These are phyloP conservation scores for Hoplodrina ambigua DNA, from an alignment of 2,888 invertebrate genomes.

Conservation along the genomic window DNA sequence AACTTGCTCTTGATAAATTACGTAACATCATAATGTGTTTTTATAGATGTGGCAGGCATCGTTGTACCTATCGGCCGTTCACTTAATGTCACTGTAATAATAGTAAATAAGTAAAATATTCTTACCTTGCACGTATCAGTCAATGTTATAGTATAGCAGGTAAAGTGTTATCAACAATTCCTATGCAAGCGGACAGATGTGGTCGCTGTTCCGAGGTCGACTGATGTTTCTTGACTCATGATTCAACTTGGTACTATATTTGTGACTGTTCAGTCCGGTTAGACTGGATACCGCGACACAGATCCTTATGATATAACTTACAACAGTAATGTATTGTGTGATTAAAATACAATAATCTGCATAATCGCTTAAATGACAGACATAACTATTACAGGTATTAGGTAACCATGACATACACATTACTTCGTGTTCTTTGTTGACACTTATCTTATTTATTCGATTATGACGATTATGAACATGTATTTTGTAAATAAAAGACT, in stretches of 20 bases:
- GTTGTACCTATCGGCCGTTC: not conserved
- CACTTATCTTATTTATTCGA: no score
- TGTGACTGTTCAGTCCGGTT: not conserved
- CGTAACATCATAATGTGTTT: not conserved
- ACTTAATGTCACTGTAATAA: not conserved
- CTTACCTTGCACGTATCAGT: not conserved
- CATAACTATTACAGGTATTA: not conserved
- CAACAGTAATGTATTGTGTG: no score
- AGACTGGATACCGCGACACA: not conserved
- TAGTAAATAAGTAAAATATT: not conserved
- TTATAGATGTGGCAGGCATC: not conserved
- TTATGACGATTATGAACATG: not conserved
- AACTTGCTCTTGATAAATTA: not conserved
- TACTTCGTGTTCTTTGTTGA: not conserved
- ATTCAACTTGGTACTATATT: not conserved
- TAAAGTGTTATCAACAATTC: not conserved
- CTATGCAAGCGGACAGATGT: not conserved
- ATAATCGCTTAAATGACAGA: not conserved
- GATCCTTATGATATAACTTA: no score
- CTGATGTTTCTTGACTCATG: not conserved
- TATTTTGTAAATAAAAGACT: not conserved
- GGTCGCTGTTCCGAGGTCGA: not conserved
- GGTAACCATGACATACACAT: not conserved
- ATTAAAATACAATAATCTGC: constrained; percentile 1
- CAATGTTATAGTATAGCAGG: not conserved